Percentiles rank a stretch among this genome's conserved stretches.
Evolutionary conservation across 1,140 invertebrate genomes (phyloP).

Genomic region (Sycophaga agraensis): DNA sequence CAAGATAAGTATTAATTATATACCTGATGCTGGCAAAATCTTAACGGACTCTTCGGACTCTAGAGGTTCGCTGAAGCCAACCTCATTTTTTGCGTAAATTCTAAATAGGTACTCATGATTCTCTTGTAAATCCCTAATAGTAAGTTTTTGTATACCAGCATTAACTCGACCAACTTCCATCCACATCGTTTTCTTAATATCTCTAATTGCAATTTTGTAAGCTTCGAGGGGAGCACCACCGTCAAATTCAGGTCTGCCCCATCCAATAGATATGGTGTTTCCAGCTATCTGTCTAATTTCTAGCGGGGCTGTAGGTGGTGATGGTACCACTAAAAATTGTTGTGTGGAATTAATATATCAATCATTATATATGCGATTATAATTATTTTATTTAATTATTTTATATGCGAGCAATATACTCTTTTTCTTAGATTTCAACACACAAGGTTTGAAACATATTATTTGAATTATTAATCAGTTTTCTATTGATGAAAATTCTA

Average conservation of each 20-base stretch:
- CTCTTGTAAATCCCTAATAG: slow-evolving; percentile 84
- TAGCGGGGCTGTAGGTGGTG: slow-evolving; percentile 84
- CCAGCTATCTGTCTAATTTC: slow-evolving; percentile 81
- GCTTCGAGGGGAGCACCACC: slow-evolving; percentile 87
- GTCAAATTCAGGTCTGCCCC: slow-evolving; percentile 91
- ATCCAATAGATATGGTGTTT: slow-evolving; percentile 85
- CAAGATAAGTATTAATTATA: not conserved
- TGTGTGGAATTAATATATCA: no score
- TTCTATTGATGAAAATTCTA: no score
- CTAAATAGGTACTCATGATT: slow-evolving; percentile 86
- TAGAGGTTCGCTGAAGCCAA: slow-evolving; percentile 90
- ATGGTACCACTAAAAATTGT: slow-evolving; percentile 89
- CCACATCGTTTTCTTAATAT: slow-evolving; percentile 92
- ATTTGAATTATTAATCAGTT: no score
- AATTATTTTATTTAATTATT: no score
- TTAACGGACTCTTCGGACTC: slow-evolving; percentile 91
- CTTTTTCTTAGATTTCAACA: no score
- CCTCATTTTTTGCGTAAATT: slow-evolving; percentile 92
- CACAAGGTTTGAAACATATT: no score
- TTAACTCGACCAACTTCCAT: slow-evolving; percentile 89
- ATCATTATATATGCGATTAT: no score
- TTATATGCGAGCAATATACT: no score
- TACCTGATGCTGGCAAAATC: slow-evolving; percentile 79
- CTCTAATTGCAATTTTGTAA: slow-evolving; percentile 91
- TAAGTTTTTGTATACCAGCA: slow-evolving; percentile 79